Percentiles rank a stretch among this genome's conserved stretches.
These are phyloP conservation scores for Itoplectis maculator DNA, from an alignment of 2,888 invertebrate genomes.

Conservation along the genomic window DNA sequence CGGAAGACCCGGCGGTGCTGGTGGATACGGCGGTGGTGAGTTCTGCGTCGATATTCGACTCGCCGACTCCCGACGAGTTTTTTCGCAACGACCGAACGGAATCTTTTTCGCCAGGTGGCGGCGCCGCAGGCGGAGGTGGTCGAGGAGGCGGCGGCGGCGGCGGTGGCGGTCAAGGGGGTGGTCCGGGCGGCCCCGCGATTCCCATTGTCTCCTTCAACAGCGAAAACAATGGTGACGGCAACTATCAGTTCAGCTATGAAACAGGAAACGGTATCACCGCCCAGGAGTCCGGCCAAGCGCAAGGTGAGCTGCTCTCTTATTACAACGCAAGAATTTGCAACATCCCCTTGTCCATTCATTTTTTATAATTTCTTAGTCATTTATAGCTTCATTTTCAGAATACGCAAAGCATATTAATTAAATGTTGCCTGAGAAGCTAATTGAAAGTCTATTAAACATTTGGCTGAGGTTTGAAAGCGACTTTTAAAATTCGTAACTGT, in stretches of 20 bases:
- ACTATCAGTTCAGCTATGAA: constrained; percentile 80
- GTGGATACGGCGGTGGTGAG: constrained; percentile 63
- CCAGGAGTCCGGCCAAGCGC: constrained; percentile 79
- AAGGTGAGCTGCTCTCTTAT: constrained; percentile 72
- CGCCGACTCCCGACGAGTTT: neutral
- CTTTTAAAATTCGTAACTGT: neutral
- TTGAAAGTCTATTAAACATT: no score
- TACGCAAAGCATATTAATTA: no score
- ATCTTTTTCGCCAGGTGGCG: constrained; percentile 51
- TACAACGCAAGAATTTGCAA: neutral
- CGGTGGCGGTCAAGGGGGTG: constrained; percentile 63
- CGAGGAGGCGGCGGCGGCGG: constrained; percentile 59
- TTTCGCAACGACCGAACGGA: neutral
- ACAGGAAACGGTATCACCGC: constrained; percentile 81
- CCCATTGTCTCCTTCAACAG: constrained; percentile 78
- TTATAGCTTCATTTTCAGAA: no score
- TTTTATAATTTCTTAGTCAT: no score
- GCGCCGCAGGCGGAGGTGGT: constrained; percentile 43
- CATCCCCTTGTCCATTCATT: constrained; percentile 1
- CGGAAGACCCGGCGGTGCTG: constrained; percentile 62
- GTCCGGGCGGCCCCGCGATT: constrained; percentile 72
- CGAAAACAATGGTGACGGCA: constrained; percentile 80
- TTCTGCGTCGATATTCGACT: neutral
- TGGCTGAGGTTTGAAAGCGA: no score
- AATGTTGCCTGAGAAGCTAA: no score